These are phyloP conservation scores for Hyperoodon ampullatus DNA, from an alignment of 2,113 vertebrate species.

Conservation along the genomic window DNA sequence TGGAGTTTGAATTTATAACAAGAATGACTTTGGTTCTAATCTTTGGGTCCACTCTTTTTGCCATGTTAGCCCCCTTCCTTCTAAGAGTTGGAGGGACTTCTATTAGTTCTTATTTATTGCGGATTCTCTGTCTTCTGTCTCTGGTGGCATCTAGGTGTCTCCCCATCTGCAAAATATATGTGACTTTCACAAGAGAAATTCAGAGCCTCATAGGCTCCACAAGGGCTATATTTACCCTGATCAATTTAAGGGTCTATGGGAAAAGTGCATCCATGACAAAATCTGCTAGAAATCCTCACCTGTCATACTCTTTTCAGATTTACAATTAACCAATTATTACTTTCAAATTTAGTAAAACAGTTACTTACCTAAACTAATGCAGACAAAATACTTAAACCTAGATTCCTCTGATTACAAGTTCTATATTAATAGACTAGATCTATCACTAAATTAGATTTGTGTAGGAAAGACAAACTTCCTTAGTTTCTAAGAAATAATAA, in stretches of 20 bases:
- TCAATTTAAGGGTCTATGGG: not conserved
- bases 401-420: not conserved
- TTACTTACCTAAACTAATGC: not conserved
- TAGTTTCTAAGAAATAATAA: not conserved
- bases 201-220: not conserved
- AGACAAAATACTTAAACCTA: not conserved
- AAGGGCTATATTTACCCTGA: not conserved
- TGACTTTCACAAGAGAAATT: not conserved
- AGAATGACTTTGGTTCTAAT: not conserved
- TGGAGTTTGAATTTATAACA: not conserved
- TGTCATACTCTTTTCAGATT: not conserved
- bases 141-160: not conserved
- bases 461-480: not conserved
- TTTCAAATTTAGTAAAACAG: not conserved
- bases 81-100: not conserved
- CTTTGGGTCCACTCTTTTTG: not conserved
- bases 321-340: not conserved
- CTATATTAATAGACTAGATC: not conserved
- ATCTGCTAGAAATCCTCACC: not conserved
- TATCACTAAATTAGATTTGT: not conserved
- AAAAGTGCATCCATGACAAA: not conserved
- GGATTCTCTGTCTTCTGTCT: not conserved
- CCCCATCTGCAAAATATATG: not conserved
- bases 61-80: not conserved
- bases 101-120: not conserved